Base-by-base conservation (phyloP, 2,888 invertebrate species). In the Hydriomena furcata region DNA sequence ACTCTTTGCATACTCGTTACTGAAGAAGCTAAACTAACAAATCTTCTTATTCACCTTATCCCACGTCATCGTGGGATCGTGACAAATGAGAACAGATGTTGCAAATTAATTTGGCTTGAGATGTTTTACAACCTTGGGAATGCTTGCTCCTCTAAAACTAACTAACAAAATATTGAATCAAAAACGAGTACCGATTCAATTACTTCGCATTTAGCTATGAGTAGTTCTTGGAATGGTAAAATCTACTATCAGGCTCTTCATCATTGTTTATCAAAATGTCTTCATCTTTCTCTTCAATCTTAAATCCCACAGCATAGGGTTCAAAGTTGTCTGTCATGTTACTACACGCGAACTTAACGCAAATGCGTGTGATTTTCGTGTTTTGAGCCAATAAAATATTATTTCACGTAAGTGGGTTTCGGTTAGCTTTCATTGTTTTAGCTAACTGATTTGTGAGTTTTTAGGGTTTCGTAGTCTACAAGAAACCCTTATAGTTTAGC, bases 291-390 rank as follows among this genome's bases (percentile, higher is more conserved):
- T 4, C 10, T 11, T 7, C 32, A 43, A 6, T 28, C 6, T 12
- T 27, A 7, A 24, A 7, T 6, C 10, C n/a, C 23, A 38, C 6
- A 8, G 21, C 0, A 10, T 5, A 25, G 7, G 5, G 25, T 41
- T 27, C 2, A 20, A 31, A 45, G 17, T 40, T 20, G 11, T 28
- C 13, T 28, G 44, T 31, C 24, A 17, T 12, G 27, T 28, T 20
- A 31, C 35, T 30, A 32, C 47, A 47, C 36, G 50, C 50, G 5
- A 45, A n/a, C 13, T 47, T 28, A 25, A 48, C 43, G 50, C 49
- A 56, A 46, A 51, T 36, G 41, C 32, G 37, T 52, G 34, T 17
- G 28, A 42, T 36, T 51, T 20, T 55, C 58, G 53, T 58, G 58
- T 38, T 36, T n/a, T 30, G 43, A 37, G 34, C 41, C 46, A 38